phyloP scores from a whole-genome alignment of 2,113 vertebrate genomes.

The Cavia porcellus region DNA sequence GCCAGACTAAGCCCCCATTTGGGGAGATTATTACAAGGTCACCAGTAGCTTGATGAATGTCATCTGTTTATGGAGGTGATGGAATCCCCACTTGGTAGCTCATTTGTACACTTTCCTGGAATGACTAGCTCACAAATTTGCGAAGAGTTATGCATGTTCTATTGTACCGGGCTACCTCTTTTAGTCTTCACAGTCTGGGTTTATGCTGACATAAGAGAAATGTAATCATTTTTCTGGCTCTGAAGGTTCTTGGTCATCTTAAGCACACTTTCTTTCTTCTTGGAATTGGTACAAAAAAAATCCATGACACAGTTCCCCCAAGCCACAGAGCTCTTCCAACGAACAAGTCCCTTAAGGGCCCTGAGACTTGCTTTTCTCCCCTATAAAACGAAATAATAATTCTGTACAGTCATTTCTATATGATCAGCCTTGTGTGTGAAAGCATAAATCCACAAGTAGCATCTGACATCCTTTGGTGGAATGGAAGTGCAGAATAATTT shows the following conservation, averaged over 20 bases:
- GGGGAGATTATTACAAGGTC: not conserved
- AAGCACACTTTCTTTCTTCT: not conserved
- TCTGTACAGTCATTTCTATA: not conserved
- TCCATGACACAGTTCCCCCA: not conserved
- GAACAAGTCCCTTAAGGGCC: not conserved
- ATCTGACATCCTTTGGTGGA: not conserved
- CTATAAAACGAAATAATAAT: not conserved
- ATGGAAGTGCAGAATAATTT: not conserved
- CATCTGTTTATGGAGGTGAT: not conserved
- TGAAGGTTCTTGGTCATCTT: not conserved
- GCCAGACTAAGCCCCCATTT: not conserved
- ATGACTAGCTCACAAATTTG: not conserved
- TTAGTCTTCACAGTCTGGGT: not conserved
- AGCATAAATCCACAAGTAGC: not conserved
- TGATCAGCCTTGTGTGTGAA: not conserved
- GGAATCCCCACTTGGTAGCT: not conserved
- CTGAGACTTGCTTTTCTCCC: not conserved
- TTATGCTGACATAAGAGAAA: not conserved
- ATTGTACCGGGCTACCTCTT: not conserved
- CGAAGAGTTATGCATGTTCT: not conserved
- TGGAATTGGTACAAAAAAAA: not conserved
- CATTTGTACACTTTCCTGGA: not conserved
- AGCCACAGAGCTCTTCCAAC: not conserved
- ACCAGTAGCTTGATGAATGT: not conserved
- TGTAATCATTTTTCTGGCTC: not conserved